Conservation (phyloP, 2,113 vertebrate species). For the Heptranchias perlo region DNA sequence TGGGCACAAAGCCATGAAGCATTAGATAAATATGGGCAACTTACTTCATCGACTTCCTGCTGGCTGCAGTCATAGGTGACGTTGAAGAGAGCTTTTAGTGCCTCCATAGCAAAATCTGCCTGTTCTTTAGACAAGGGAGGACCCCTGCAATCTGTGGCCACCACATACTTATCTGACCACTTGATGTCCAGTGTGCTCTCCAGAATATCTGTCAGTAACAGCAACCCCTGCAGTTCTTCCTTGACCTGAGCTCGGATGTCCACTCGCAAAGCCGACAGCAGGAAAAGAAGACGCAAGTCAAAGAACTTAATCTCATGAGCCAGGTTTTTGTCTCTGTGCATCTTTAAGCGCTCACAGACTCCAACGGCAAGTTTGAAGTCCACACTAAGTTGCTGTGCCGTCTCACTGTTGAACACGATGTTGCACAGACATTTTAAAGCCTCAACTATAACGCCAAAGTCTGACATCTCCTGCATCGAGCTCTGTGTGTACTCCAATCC, state of each 20-base stretch:
- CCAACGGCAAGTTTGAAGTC: slow-evolving; percentile 78
- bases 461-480: slow-evolving; percentile 58
- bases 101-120: slow-evolving; percentile 83
- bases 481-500: slow-evolving; percentile 60
- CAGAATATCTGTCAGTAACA: slow-evolving; percentile 77
- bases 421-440: slow-evolving; percentile 97
- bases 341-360: slow-evolving; percentile 72
- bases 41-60: slow-evolving; percentile 35
- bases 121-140: slow-evolving; percentile 70
- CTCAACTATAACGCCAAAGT: slow-evolving; percentile 83
- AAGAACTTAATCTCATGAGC: slow-evolving; percentile 85
- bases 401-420: slow-evolving; percentile 84
- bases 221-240: slow-evolving; percentile 72
- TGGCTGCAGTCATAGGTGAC: slow-evolving; percentile 68
- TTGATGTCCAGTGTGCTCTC: slow-evolving; percentile 77
- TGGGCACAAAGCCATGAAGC: not conserved
- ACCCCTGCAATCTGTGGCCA: slow-evolving; percentile 60
- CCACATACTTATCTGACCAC: slow-evolving; percentile 82
- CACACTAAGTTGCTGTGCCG: slow-evolving; percentile 82
- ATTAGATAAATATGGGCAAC: not conserved
- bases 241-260: slow-evolving; percentile 72
- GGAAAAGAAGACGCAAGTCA: slow-evolving; percentile 86
- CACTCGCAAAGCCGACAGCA: slow-evolving; percentile 82
- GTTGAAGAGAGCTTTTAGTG: slow-evolving; percentile 92
- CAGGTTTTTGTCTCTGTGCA: slow-evolving; percentile 57